phyloP scores from a whole-genome alignment of 2,797 vertebrate species.

The Oreortyx pictus region DNA sequence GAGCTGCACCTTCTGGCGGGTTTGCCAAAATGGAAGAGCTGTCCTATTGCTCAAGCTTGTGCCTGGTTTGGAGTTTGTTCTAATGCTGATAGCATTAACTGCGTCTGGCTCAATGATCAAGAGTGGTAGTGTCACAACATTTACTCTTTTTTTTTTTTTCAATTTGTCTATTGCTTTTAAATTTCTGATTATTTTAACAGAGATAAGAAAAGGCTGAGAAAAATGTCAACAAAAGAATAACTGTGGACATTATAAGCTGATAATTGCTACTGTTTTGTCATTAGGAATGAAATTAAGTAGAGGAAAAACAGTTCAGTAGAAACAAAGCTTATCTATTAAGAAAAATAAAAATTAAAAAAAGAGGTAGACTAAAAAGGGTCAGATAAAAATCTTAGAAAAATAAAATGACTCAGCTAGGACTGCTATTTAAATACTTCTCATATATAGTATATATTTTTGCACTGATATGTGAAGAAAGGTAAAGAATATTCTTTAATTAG shows the following conservation, averaged over 20 bases:
- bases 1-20: not conserved
- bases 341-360: not conserved
- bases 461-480: not conserved
- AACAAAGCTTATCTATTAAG: not conserved
- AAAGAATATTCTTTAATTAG: conserved; percentile 17
- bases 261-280: not conserved
- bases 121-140: not conserved
- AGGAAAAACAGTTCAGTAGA: not conserved
- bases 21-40: not conserved
- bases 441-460: not conserved
- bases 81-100: not conserved
- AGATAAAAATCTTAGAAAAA: not conserved
- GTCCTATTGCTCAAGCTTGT: not conserved
- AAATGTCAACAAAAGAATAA: not conserved
- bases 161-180: not conserved
- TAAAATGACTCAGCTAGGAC: not conserved
- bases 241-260: not conserved
- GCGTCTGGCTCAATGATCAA: not conserved
- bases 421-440: conserved; percentile 5
- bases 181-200: not conserved
- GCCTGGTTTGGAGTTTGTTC: not conserved
- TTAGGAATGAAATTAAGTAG: not conserved
- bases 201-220: not conserved
- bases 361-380: not conserved
- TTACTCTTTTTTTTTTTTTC: not conserved